These are phyloP conservation scores for Amphiprion percula DNA, from an alignment of 2,113 vertebrate species.

Conservation along the genomic window DNA sequence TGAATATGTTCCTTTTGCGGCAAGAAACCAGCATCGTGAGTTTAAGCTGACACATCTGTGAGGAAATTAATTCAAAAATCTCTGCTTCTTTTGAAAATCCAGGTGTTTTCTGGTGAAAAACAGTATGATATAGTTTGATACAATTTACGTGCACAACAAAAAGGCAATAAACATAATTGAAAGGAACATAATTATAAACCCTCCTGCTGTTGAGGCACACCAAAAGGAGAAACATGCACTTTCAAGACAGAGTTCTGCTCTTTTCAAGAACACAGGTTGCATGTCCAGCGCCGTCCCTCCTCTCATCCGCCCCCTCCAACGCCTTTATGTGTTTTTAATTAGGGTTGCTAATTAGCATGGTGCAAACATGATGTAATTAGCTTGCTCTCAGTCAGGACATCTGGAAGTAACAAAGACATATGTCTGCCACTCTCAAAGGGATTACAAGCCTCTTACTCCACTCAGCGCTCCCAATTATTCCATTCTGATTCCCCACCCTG, in stretches of 20 bases:
- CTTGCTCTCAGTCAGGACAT: conserved; percentile 61
- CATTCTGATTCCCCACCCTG: conserved; percentile 45
- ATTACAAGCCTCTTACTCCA: conserved; percentile 53
- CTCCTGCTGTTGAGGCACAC: neutral
- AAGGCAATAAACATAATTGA: conserved; percentile 11
- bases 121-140: neutral
- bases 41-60: too few relatives aligned
- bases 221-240: neutral
- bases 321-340: conserved; percentile 67
- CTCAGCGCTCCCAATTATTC: conserved; percentile 74
- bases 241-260: neutral
- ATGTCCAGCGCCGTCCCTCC: conserved; percentile 4
- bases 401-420: conserved; percentile 66
- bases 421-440: conserved; percentile 57
- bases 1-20: too few relatives aligned
- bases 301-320: conserved; percentile 38
- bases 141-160: neutral
- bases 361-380: conserved; percentile 78
- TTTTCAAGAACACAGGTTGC: conserved; percentile 43
- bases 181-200: neutral
- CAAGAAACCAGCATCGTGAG: too few relatives aligned
- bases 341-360: conserved; percentile 70
- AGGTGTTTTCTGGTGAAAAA: neutral
- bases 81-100: too few relatives aligned
- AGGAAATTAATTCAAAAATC: too few relatives aligned